Evolutionary conservation across 2,113 vertebrate genomes (phyloP), one percentile per base, ranked within the genome.

Genomic region (Perca fluviatilis): DNA sequence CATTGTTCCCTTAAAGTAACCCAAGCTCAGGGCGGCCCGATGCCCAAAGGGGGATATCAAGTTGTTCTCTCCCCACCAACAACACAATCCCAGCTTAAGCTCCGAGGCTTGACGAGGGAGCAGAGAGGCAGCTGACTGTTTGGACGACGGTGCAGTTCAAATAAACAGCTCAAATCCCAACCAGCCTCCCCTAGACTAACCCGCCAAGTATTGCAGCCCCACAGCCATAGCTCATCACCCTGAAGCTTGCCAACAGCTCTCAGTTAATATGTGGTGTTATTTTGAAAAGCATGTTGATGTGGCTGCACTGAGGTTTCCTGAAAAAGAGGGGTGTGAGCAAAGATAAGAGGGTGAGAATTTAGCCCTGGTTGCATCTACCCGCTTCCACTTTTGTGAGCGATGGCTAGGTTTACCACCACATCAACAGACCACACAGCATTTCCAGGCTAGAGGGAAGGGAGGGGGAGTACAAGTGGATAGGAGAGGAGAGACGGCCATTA

Each of bases 1-100:
- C 91, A 94, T 95, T 96, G 95, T 96, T 95, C 93, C 86, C 77
- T 79, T 60, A 74, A 85, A 78, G 94, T 94, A 96, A 96, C 93
- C 89, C 84, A 92, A 95, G 88, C 94, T 91, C 56, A 69, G 82
- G 83, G 85, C 81, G 68, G 82, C 91, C 91, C 83, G 77, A 88
- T 86, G 87, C 88, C 91, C 90, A 84, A 85, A 87, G 86, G 94
- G 93, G 91, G 90, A 85, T 94, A 94, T 95, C 90, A 88, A 88
- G 79, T 94, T 95, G 89, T 95, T 85, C 89, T 82, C 89, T 85
- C 88, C 73, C 91, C 84, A 84, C 90, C 85, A 76, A 88, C 86
- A 86, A 75, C 86, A 84, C 90, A 90, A 89, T 92, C 91, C 86
- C 13, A 73, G 82, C 84, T 91, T 91, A 89, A 92, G 89, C 91